Evolutionary conservation across 2,888 invertebrate species (phyloP), one percentile per base, ranked within the genome.

Genomic region (Digitonthophagus gazella): DNA sequence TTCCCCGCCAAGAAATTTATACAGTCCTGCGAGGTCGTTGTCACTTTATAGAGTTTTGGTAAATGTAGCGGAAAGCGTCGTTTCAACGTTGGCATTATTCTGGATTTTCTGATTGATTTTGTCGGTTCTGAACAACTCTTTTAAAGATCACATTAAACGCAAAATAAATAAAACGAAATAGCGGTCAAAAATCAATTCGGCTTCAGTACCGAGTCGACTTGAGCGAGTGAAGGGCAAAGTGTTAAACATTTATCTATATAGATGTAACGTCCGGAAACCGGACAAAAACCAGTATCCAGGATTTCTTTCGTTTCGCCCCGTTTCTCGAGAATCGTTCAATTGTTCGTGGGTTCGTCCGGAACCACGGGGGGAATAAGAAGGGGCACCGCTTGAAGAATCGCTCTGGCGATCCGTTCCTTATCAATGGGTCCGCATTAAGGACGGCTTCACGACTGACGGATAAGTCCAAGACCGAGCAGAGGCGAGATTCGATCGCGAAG

Each of bases 1-100:
- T 78, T 78, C 28, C 77, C 76, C 70, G 64, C 76, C 70, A 63
- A 70, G 72, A 78, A 78, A 78, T 78, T 78, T 78, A 78, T 78
- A 75, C 72, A 76, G 77, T 76, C 75, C 74, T 75, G 76, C 72
- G 74, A 74, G 75, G 74, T 74, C 75, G 74, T 73, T 76, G 76
- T 75, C 76, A 74, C 74, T 73, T 74, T 74, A 73, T 74, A 76
- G 75, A 75, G 77, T 75, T 73, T 71, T 64, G 67, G 73, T 74
- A 76, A 78, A 78, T 78, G 78, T 78, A 77, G 71, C 74, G 77
- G 76, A 73, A 74, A 76, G 3, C 28, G 28, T 44, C 28, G 28
- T 44, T 44, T 44, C 28, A 44, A 44, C 28, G 28, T 44, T 44
- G 28, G 28, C 28, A 44, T 44, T 44, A 44, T 6, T 44, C 11